Evolutionary conservation across 2,113 vertebrate species (phyloP), one percentile per base, ranked within the genome.

Genomic region (Dasyurus viverrinus): DNA sequence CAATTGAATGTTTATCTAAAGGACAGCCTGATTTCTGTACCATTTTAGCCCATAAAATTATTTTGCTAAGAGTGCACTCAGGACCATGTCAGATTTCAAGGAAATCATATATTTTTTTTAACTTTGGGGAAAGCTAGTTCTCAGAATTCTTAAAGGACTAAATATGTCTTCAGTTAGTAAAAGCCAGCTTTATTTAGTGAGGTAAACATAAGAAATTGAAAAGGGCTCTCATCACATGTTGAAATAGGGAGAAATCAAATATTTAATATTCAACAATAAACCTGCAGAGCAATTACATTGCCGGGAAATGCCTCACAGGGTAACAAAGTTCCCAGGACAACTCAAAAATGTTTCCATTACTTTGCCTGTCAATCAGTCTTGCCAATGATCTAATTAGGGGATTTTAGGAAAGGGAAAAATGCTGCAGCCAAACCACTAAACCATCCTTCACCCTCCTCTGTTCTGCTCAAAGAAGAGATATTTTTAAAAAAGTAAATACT

Each of bases 151-250:
- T 84, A 94, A 97, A 96, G 91, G 91, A 25, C 50, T 89, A 92
- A 93, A 90, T 42, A 96, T 94, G 92, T 96, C 90, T 94, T 93
- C 90, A 68, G 8, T 90, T 94, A 89, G 92, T 92, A 96, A 97
- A 97, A 96, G 60, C 90, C 92, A 55, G 92, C 97, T 97, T 96
- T 90, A 93, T 97, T 96, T 97, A 91, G 54, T 96, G 60, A 96
- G 23, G 52, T 95, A 95, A 97, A 97, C 55, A 92, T 90, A 91
- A 95, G 42, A 95, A 96, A 97, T 89, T 92, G 92, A 89, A 97
- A 96, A 94, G 23, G 76, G 90, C 50, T 95, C 96, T 93, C 95
- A 94, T 94, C 96, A 84, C 54, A 97, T 42, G 11, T 90, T 90
- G 30, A 94, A 93, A 92, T 97, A 93, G 95, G 68, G 93, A 57